Base-by-base conservation (phyloP, 2,113 vertebrate genomes). In the Rhea pennata region DNA sequence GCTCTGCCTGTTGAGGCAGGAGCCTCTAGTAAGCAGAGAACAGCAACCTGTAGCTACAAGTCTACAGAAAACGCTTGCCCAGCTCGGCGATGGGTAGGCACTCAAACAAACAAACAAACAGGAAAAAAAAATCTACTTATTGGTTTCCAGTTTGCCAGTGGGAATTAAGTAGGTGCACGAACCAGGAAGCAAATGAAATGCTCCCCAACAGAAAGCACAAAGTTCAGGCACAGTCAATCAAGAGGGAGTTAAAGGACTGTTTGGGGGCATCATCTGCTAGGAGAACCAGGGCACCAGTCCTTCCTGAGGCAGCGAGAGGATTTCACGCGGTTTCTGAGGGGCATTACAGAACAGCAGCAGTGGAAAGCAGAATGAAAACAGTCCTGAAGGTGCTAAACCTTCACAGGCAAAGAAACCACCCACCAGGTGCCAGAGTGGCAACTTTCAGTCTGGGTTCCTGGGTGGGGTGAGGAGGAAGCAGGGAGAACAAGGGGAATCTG, bases 31-130 rank as follows among this genome's bases (percentile, higher is more conserved):
- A 84, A 54, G 74, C 3, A 39, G 46, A 42, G 80, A 62, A 84
- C 54, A 54, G 15, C 73, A 15, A 90, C 96, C 95, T 97, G 96
- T 93, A 96, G 91, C 94, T 92, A 96, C 96, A 97, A 95, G 96
- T 51, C 89, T 66, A 13, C 46, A 29, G 17, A 6, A 1, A 0
- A 6, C 1, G 2, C 33, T 40, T 31, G 46, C 93, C 83, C 81
- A 48, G 77, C 73, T 29, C 54, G 2, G 12, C 0, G 12, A 6
- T 23, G 13, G 9, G 73, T 9, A 80, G 79, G 72, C 39, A 48
- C 50, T 72, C 4, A 44, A 6, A 58, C 73, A 59, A 54, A 40
- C 40, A 53, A 36, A 23, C 11, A 48, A 5, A 36, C 10, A 7
- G 6, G 4, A 31, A 9, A 9, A 6, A 26, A 27, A 71, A 3